phyloP scores from a whole-genome alignment of 2,888 invertebrate species.

The Venusia cambrica region DNA sequence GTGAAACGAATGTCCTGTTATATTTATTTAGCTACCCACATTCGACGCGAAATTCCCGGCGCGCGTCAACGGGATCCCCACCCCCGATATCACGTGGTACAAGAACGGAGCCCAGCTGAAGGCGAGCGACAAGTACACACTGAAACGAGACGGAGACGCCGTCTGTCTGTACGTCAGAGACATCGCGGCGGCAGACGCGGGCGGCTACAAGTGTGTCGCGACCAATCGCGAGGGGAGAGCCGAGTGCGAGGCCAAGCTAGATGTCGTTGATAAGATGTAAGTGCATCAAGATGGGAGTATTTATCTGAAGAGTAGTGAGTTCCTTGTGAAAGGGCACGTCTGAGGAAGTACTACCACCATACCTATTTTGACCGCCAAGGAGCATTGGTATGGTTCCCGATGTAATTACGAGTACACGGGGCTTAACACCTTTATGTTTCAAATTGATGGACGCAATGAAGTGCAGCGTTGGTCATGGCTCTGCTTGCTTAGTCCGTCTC shows the following conservation, averaged over 20 bases:
- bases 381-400: too few relatives aligned
- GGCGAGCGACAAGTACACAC: slow-evolving; percentile 86
- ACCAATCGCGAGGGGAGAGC: slow-evolving; percentile 90
- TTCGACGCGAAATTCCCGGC: slow-evolving; percentile 92
- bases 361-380: too few relatives aligned
- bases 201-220: slow-evolving; percentile 88
- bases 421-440: too few relatives aligned
- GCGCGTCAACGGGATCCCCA: slow-evolving; percentile 89
- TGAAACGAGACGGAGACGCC: slow-evolving; percentile 89
- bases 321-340: too few relatives aligned
- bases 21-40: slow-evolving; percentile 80
- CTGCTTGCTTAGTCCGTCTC: too few relatives aligned
- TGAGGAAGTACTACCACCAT: too few relatives aligned
- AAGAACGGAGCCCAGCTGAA: slow-evolving; percentile 88
- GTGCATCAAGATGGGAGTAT: too few relatives aligned
- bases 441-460: too few relatives aligned
- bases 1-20: too few relatives aligned
- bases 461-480: too few relatives aligned
- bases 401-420: too few relatives aligned
- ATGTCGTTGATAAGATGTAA: slow-evolving; percentile 92
- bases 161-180: slow-evolving; percentile 88
- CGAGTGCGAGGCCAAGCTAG: slow-evolving; percentile 86
- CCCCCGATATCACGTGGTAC: slow-evolving; percentile 93
- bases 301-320: too few relatives aligned
- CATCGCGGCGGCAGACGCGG: slow-evolving; percentile 85